These are phyloP conservation scores for Poicephalus gulielmi DNA, from an alignment of 2,113 vertebrate species.

Conservation along the genomic window DNA sequence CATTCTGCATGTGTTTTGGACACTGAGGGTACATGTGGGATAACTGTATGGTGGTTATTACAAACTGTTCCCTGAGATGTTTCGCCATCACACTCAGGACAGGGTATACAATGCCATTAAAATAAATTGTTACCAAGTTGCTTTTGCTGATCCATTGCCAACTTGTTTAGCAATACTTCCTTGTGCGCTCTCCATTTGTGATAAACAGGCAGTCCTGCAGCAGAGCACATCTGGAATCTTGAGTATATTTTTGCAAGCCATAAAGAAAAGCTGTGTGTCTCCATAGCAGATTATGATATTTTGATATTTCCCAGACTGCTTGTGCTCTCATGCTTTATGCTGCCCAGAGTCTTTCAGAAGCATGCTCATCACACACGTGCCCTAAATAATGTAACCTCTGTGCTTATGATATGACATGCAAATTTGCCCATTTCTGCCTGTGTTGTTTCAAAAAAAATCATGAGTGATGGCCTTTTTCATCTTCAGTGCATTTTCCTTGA, in stretches of 20 bases:
- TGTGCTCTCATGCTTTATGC: background rate
- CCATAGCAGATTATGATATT: constrained; percentile 2
- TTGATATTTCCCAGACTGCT: constrained; percentile 56
- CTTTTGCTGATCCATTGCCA: constrained; percentile 16
- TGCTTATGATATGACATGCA: background rate
- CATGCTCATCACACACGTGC: background rate
- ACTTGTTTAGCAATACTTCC: constrained; percentile 19
- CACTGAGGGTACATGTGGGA: background rate
- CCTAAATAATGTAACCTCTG: constrained; percentile 41
- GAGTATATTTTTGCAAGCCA: constrained; percentile 5
- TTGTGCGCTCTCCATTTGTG: background rate
- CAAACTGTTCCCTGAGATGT: constrained; percentile 27
- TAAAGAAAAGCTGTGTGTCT: constrained; percentile 46
- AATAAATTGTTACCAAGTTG: background rate
- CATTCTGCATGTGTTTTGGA: background rate
- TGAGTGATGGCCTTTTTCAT: constrained; percentile 18
- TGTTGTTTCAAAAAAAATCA: background rate
- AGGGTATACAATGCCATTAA: constrained; percentile 30
- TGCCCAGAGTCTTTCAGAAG: constrained; percentile 14
- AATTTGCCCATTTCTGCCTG: constrained; percentile 10
- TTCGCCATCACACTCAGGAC: background rate
- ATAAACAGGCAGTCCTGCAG: constrained; percentile 29
- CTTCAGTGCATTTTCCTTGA: constrained; percentile 9
- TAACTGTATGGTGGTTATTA: background rate
- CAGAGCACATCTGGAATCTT: background rate